Base-by-base conservation (phyloP, 2,888 invertebrate species). In the Adineta ricciae region DNA sequence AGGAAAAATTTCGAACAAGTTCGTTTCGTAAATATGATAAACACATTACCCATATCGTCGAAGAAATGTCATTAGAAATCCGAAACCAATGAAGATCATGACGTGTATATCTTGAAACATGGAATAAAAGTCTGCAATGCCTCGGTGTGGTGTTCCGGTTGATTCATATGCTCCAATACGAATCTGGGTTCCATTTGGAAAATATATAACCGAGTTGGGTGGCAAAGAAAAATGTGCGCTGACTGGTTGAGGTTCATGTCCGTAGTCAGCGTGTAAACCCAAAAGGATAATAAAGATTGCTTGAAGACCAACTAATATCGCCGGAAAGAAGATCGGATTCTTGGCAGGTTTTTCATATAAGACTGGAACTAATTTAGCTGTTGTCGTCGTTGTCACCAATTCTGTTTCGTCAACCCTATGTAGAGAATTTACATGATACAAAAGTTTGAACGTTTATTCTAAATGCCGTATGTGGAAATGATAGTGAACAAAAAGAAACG, bases 61-160 rank as follows among this genome's bases (percentile, higher is more conserved):
- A 85, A 97, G 92, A 90, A 97, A 97, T 0, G 96, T 96, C 96
- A 97, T 97, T 88, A 97, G 92, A 89, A 95, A 97, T 0, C 96
- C 97, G 89, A 97, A 97, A 87, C 97, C 97, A 88, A 96, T 92
- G 92, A 96, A 97, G 88, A 97, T 95, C 96, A 97, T 97, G 56
- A 96, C 95, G 91, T 97, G 97, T 32, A 96, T 94, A 91, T 96
- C 91, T 88, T 91, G 90, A 88, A 91, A 91, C 88, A 91, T 91
- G 90, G 89, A 84, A 89, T 78, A 78, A 8, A 78, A 78, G 41
- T 78, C 78, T 1, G 38, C n/a, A 41, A 78, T 78, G 11, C 78
- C 78, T 36, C 78, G 78, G 41, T 78, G 78, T 78, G 78, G 19
- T 78, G 38, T 11, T 41, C 24, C 24, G 11, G 5, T 5, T 46